phyloP scores from a whole-genome alignment of 2,797 vertebrate species.

The Hoplostethus mediterraneus region DNA sequence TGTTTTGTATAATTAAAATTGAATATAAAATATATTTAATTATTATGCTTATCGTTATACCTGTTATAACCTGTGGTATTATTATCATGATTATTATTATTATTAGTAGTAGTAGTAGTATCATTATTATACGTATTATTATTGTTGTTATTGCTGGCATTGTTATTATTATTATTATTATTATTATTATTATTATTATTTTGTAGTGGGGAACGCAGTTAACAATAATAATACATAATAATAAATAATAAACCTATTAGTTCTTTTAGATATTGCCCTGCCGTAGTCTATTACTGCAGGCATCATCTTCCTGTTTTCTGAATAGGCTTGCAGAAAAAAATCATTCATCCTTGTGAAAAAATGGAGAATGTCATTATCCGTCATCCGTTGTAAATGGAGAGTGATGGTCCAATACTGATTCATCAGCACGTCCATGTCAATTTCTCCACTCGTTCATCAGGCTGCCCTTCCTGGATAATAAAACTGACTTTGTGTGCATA shows the following conservation, averaged over 20 bases:
- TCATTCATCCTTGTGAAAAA: constrained; percentile 60
- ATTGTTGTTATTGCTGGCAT: neutral
- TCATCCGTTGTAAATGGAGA: constrained; percentile 74
- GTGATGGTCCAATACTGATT: constrained; percentile 78
- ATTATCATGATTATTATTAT: neutral
- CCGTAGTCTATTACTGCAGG: constrained; percentile 27
- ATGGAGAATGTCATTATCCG: constrained; percentile 64
- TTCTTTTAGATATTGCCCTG: neutral
- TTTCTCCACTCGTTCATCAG: constrained; percentile 68
- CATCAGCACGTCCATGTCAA: constrained; percentile 73
- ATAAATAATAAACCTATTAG: constrained; percentile 11
- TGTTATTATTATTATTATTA: neutral
- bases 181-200: neutral
- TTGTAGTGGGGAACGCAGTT: neutral
- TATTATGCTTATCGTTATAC: neutral
- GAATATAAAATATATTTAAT: neutral
- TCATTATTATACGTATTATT: neutral
- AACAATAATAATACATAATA: constrained; percentile 5
- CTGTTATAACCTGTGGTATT: neutral
- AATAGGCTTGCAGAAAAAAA: constrained; percentile 40
- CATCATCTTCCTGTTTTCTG: constrained; percentile 52
- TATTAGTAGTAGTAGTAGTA: neutral
- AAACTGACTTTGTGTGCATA: constrained; percentile 28
- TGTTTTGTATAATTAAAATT: neutral
- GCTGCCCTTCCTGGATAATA: constrained; percentile 54